Evolutionary conservation across 2,797 vertebrate species (phyloP).

Genomic region (Numenius phaeopus): DNA sequence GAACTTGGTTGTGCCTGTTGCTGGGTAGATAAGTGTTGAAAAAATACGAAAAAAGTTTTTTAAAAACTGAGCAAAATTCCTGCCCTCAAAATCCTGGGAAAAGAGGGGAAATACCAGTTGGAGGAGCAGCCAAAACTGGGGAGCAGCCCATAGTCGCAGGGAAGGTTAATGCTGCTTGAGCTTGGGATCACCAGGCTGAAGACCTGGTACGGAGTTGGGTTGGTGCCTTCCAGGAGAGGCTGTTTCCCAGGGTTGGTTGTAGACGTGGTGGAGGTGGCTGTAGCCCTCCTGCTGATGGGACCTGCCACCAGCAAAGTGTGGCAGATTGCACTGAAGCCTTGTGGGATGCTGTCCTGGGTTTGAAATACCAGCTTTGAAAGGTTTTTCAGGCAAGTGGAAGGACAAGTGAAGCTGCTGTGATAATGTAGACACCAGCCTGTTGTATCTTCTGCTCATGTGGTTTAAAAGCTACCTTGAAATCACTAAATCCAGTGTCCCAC

Average conservation of each 20-base stretch:
- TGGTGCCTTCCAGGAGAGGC: background rate
- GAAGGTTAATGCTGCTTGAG: background rate
- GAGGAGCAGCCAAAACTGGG: background rate
- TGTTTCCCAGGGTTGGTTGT: fast-evolving
- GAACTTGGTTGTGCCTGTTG: background rate
- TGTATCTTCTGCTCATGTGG: background rate
- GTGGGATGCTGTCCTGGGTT: background rate
- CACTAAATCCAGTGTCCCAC: background rate
- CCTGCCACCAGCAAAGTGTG: background rate
- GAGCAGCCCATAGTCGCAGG: background rate
- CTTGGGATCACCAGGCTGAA: background rate
- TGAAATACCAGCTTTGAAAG: background rate
- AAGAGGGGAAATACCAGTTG: background rate
- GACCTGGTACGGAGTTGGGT: background rate
- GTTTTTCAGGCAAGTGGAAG: background rate
- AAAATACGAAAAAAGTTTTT: background rate
- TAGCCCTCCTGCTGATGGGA: background rate
- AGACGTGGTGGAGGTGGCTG: background rate
- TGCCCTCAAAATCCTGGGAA: background rate
- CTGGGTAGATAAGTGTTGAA: background rate
- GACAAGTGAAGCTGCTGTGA: background rate
- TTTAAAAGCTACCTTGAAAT: background rate
- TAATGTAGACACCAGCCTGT: background rate
- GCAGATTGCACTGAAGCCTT: background rate
- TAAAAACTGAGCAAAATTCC: background rate